Conservation (phyloP, 2,888 invertebrate species). For the Dicranocentrus wangi region DNA sequence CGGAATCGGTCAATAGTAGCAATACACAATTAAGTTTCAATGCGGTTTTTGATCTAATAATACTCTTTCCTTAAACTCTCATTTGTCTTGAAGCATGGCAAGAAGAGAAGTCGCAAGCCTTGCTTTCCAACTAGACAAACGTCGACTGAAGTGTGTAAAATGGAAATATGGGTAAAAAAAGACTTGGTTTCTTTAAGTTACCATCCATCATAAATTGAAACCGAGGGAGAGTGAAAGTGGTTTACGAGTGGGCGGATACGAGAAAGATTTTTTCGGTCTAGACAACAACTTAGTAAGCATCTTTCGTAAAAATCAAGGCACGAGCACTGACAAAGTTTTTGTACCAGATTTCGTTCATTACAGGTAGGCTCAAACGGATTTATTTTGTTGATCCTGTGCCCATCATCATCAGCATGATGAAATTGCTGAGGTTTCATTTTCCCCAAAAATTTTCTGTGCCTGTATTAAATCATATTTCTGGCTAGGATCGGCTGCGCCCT, state of each 20-base stretch:
- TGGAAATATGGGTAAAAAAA: constrained; percentile 17
- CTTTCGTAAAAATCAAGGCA: not conserved
- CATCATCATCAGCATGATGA: constrained; percentile 17
- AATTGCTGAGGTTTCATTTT: constrained; percentile 26
- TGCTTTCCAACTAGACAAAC: too few species aligned
- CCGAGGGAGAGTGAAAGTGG: not conserved
- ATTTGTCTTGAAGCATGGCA: too few species aligned
- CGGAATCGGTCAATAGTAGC: too few species aligned
- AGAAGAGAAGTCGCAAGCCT: too few species aligned
- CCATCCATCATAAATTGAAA: constrained; percentile 7
- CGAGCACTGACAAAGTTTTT: not conserved
- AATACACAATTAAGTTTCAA: too few species aligned
- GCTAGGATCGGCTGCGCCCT: too few species aligned
- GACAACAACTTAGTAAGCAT: too few species aligned
- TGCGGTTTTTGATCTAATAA: too few species aligned
- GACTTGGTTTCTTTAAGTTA: constrained; percentile 4
- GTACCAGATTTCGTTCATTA: not conserved
- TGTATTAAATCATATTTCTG: not conserved
- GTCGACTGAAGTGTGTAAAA: constrained; percentile 2
- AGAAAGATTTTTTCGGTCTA: too few species aligned
- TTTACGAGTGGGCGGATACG: not conserved
- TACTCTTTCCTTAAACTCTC: too few species aligned
- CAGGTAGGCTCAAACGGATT: constrained; percentile 21
- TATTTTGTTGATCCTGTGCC: constrained; percentile 13
- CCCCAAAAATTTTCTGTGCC: not conserved